Percentiles rank a stretch among this genome's conserved stretches.
phyloP scores from a whole-genome alignment of 2,888 invertebrate species.

The Orthosia cruda region DNA sequence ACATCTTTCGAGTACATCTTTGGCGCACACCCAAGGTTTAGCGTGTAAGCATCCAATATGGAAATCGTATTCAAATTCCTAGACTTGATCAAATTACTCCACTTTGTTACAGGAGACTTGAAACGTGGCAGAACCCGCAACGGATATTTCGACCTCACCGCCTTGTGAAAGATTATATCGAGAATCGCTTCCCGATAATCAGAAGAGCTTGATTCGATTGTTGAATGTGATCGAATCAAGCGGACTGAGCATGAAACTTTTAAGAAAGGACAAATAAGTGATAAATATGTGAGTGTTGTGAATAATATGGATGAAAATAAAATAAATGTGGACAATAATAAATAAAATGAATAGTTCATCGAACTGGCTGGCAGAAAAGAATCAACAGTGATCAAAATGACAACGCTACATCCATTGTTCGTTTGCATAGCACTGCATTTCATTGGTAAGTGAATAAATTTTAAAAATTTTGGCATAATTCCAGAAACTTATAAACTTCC shows the following conservation, averaged over 20 bases:
- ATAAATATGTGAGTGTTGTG: constrained; percentile 62
- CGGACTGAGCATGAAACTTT: constrained; percentile 56
- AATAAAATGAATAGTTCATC: constrained; percentile 62
- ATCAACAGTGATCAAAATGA: constrained; percentile 82
- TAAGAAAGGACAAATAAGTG: constrained; percentile 47
- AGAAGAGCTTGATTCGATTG: constrained; percentile 45
- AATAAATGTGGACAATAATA: constrained; percentile 56
- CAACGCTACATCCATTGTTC: constrained; percentile 76
- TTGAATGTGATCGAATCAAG: constrained; percentile 32
- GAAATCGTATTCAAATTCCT: constrained; percentile 74
- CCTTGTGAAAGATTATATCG: constrained; percentile 56
- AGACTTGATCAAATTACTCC: constrained; percentile 73
- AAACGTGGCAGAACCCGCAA: constrained; percentile 65
- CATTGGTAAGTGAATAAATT: constrained; percentile 75
- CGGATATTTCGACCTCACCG: constrained; percentile 59
- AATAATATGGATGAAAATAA: constrained; percentile 38
- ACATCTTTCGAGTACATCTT: constrained; percentile 62
- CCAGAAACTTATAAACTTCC: constrained; percentile 52
- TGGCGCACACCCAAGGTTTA: constrained; percentile 68
- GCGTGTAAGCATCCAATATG: constrained; percentile 69
- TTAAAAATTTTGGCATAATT: constrained; percentile 51
- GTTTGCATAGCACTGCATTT: constrained; percentile 82
- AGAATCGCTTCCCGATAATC: constrained; percentile 54
- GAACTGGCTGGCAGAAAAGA: constrained; percentile 67
- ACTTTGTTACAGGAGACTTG: constrained; percentile 76